Percentiles rank a stretch among this genome's conserved stretches.
These are phyloP conservation scores for Reinhardtius hippoglossoides DNA, from an alignment of 2,113 vertebrate genomes.

Conservation along the genomic window DNA sequence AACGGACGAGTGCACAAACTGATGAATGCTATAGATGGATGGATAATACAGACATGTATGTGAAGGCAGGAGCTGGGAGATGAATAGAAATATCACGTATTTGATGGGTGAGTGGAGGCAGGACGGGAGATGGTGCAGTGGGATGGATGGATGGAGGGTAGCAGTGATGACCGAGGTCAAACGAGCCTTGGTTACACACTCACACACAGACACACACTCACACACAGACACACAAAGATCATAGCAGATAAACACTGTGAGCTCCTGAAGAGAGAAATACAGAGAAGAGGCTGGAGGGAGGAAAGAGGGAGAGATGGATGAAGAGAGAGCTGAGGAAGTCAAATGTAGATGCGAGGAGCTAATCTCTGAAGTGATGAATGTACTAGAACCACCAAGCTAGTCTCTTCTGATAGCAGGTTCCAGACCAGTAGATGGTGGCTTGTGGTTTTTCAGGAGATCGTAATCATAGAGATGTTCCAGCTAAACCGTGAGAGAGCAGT, in stretches of 20 bases:
- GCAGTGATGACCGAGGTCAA: constrained; percentile 3
- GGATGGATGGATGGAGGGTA: constrained; percentile 7
- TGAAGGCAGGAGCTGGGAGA: constrained; percentile 1
- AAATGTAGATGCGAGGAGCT: too few relatives aligned
- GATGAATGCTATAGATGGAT: constrained; percentile 34
- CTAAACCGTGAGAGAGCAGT: too few relatives aligned
- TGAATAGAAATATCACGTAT: neutral
- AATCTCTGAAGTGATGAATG: too few relatives aligned
- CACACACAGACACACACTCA: neutral
- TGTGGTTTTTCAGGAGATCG: too few relatives aligned
- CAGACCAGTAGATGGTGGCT: too few relatives aligned
- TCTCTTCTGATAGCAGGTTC: too few relatives aligned
- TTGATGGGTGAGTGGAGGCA: constrained; percentile 2
- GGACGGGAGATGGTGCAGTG: neutral
- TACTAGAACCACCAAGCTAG: too few relatives aligned
- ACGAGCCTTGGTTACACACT: neutral
- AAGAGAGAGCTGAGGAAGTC: neutral
- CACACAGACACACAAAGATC: constrained; percentile 4
- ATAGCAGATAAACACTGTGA: constrained; percentile 10
- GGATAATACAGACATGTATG: constrained; percentile 13
- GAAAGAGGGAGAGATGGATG: constrained; percentile 5
- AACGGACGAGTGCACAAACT: constrained; percentile 22
- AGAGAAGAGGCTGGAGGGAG: constrained; percentile 6
- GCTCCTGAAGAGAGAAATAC: constrained; percentile 11
- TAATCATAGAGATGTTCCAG: too few relatives aligned